phyloP scores from a whole-genome alignment of 2,797 vertebrate genomes.

The Falco naumanni region DNA sequence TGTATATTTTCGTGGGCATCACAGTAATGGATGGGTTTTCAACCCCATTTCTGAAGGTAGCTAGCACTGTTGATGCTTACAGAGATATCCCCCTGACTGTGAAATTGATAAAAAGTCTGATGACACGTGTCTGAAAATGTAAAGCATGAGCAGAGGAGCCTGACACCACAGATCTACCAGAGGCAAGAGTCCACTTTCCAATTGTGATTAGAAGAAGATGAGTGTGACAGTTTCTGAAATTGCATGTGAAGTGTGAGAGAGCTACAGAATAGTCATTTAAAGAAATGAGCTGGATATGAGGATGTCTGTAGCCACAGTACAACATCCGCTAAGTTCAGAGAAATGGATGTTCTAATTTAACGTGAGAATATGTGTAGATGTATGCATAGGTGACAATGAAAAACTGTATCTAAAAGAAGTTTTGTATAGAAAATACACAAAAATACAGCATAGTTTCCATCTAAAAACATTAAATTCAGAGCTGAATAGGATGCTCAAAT shows the following conservation, averaged over 20 bases:
- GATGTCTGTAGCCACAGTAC: not conserved
- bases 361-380: not conserved
- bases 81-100: not conserved
- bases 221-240: slow-evolving; percentile 17
- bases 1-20: not conserved
- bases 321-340: slow-evolving; percentile 20
- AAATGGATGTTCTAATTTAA: not conserved
- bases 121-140: not conserved
- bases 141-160: not conserved
- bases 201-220: not conserved
- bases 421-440: not conserved
- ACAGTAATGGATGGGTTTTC: not conserved
- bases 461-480: not conserved
- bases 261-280: not conserved
- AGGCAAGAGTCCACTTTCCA: not conserved
- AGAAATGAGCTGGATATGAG: not conserved
- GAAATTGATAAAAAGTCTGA: slow-evolving; percentile 9
- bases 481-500: not conserved
- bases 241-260: not conserved
- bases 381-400: not conserved
- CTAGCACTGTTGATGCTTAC: not conserved
- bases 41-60: not conserved
- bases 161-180: not conserved
- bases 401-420: not conserved
- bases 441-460: not conserved